Evolutionary conservation across 2,797 vertebrate genomes (phyloP).

Genomic region (Sebastes taczanowskii): DNA sequence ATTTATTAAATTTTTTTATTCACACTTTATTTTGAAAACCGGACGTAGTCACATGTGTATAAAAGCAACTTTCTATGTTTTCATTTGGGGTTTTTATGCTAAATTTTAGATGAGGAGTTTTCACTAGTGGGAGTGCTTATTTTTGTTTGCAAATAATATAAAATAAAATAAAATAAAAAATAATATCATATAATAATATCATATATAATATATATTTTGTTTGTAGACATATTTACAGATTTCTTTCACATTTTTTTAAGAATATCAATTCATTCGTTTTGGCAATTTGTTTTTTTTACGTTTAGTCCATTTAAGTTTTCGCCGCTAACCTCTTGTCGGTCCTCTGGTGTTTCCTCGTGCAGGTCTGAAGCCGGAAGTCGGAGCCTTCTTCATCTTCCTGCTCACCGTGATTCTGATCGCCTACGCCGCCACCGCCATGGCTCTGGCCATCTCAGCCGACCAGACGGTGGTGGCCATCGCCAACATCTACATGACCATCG

Average conservation of each 20-base stretch:
- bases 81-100: too few relatives aligned
- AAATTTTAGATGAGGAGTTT: neutral
- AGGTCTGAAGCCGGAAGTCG: slow-evolving; percentile 84
- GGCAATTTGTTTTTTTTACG: neutral
- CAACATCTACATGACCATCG: slow-evolving; percentile 89
- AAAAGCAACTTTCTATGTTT: neutral
- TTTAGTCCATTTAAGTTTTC: neutral
- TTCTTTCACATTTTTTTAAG: neutral
- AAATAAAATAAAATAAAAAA: too few relatives aligned
- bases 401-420: slow-evolving; percentile 85
- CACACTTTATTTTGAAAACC: too few relatives aligned
- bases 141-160: neutral
- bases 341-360: neutral
- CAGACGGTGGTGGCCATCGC: slow-evolving; percentile 88
- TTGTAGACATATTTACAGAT: neutral
- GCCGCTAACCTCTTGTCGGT: too few relatives aligned
- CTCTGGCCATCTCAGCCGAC: slow-evolving; percentile 89
- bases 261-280: neutral
- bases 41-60: too few relatives aligned
- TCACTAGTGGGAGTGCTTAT: neutral
- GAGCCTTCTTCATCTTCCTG: slow-evolving; percentile 89
- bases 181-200: too few relatives aligned
- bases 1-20: too few relatives aligned
- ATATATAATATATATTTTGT: too few relatives aligned
- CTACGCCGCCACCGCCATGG: slow-evolving; percentile 89